Evolutionary conservation across 1,140 invertebrate species (phyloP).

Genomic region (Habropoda laboriosa): DNA sequence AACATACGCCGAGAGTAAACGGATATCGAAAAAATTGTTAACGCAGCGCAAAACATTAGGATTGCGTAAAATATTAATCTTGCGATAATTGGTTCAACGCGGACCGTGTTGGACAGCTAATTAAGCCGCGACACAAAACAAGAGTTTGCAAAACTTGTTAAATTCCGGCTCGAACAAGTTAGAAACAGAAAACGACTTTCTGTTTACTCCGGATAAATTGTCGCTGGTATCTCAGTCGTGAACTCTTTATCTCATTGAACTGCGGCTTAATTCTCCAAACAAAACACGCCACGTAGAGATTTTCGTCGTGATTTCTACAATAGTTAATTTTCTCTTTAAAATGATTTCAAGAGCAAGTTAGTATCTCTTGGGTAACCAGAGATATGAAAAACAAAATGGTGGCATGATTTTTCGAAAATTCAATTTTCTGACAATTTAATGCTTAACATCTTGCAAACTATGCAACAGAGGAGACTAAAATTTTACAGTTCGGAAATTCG

Average conservation of each 20-base stretch:
- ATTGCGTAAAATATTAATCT: neutral
- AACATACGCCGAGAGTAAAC: neutral
- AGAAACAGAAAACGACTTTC: slow-evolving; percentile 2
- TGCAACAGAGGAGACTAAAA: too few species aligned
- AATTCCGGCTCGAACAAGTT: neutral
- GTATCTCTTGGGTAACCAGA: too few species aligned
- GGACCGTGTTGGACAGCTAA: neutral
- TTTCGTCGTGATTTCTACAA: neutral
- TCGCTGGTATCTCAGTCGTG: neutral
- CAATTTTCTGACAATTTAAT: too few species aligned
- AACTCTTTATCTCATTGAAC: slow-evolving; percentile 17
- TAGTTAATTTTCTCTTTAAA: neutral
- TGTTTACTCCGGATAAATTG: slow-evolving; percentile 11
- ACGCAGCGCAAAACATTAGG: neutral
- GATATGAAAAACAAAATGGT: too few species aligned
- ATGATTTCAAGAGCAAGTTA: too few species aligned
- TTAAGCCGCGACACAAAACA: slow-evolving; percentile 15
- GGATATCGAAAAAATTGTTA: neutral
- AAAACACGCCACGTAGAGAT: neutral
- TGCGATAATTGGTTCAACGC: neutral
- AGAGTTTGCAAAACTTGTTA: slow-evolving; percentile 11
- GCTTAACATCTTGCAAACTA: too few species aligned
- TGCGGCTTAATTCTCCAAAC: slow-evolving; percentile 2
- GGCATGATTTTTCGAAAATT: neutral
- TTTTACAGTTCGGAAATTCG: too few species aligned